These are phyloP conservation scores for Lasioglossum vierecki DNA, from an alignment of 2,888 invertebrate species.

Conservation along the genomic window DNA sequence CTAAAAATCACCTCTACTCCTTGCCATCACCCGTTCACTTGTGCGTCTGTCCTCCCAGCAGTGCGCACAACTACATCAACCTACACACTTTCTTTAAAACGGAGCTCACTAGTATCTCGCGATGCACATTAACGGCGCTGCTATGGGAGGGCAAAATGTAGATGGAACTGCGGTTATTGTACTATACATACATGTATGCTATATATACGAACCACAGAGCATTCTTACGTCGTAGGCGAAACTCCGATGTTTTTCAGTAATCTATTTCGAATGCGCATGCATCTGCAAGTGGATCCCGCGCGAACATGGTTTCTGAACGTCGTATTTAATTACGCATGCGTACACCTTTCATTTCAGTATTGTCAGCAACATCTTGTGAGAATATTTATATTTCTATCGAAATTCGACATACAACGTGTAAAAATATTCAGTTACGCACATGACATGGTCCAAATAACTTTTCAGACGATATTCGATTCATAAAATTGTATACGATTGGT, in stretches of 20 bases:
- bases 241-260: neutral
- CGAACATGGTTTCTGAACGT: neutral
- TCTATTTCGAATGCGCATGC: slow-evolving; percentile 4
- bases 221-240: neutral
- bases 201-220: neutral
- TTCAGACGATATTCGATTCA: too few relatives aligned
- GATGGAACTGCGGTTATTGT: slow-evolving; percentile 42
- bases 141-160: slow-evolving; percentile 49
- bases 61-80: slow-evolving; percentile 52
- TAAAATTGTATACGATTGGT: neutral
- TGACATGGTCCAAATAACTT: neutral
- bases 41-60: slow-evolving; percentile 56
- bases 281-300: neutral
- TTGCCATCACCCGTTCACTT: slow-evolving; percentile 77
- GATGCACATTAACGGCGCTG: slow-evolving; percentile 39
- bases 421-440: neutral
- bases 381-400: neutral
- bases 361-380: neutral
- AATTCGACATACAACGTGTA: neutral
- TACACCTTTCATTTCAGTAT: neutral
- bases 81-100: slow-evolving; percentile 49
- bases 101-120: slow-evolving; percentile 44
- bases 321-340: neutral
- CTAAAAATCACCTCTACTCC: slow-evolving; percentile 66
- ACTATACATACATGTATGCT: slow-evolving; percentile 23